These are phyloP conservation scores for Mesitornis unicolor DNA, from an alignment of 2,113 vertebrate species.

Conservation along the genomic window DNA sequence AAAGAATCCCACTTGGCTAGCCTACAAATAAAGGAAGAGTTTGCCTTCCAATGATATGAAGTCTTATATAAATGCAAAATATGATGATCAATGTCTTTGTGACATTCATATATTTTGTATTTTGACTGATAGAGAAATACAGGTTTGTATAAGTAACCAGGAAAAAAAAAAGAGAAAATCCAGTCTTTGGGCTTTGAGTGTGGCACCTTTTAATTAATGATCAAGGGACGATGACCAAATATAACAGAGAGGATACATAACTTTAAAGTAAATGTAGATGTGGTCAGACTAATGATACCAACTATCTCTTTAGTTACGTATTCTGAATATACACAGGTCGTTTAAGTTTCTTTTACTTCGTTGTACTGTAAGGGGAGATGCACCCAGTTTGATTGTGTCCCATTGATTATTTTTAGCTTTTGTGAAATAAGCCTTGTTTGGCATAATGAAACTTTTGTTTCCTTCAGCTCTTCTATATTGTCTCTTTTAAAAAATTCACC, in stretches of 20 bases:
- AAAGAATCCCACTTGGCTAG: background rate
- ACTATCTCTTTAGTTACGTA: slow-evolving; percentile 18
- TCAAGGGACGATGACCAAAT: background rate
- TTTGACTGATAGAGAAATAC: background rate
- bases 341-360: slow-evolving; percentile 56
- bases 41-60: background rate
- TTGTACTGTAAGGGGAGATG: slow-evolving; percentile 63
- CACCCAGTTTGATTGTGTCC: slow-evolving; percentile 85
- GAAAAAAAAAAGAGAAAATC: background rate
- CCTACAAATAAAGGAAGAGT: background rate
- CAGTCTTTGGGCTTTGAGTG: background rate
- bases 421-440: slow-evolving; percentile 85
- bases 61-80: background rate
- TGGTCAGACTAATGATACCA: background rate
- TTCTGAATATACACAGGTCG: slow-evolving; percentile 37
- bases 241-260: background rate
- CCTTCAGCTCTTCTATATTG: slow-evolving; percentile 82
- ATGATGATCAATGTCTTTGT: background rate
- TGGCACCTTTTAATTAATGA: background rate
- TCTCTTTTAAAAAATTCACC: slow-evolving; percentile 68
- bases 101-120: background rate
- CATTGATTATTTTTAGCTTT: slow-evolving; percentile 80
- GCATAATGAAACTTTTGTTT: slow-evolving; percentile 94
- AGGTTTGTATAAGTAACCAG: background rate
- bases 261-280: background rate